Evolutionary conservation across 2,797 vertebrate genomes (phyloP).

Genomic region (Poecile montanus): DNA sequence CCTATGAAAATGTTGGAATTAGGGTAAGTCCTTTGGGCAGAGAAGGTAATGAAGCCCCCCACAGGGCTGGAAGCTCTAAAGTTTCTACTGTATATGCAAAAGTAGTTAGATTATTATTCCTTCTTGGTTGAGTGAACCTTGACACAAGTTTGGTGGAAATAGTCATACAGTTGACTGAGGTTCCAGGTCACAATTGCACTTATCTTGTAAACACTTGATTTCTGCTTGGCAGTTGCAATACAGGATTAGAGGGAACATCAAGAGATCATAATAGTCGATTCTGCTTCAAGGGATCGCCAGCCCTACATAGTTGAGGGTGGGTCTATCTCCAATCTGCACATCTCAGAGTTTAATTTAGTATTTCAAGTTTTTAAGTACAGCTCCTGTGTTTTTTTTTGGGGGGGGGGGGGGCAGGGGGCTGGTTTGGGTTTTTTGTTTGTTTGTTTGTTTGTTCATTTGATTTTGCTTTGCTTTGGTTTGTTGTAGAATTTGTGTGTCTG

Average conservation of each 20-base stretch:
- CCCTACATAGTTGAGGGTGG: background rate
- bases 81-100: background rate
- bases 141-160: background rate
- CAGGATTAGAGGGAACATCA: background rate
- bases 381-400: background rate
- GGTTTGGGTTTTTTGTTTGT: too few species aligned
- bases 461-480: background rate
- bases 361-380: background rate
- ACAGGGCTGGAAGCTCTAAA: background rate
- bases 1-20: background rate
- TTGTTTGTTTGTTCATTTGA: fast-evolving
- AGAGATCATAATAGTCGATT: background rate
- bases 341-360: background rate
- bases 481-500: background rate
- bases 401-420: too few species aligned
- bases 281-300: background rate
- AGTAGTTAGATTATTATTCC: background rate
- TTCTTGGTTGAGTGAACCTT: background rate
- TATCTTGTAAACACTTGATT: background rate
- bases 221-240: background rate
- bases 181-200: background rate
- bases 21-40: slow-evolving; percentile 52
- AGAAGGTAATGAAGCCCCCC: background rate
- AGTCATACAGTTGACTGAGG: background rate
- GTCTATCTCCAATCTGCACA: background rate